Evolutionary conservation across 2,888 invertebrate genomes (phyloP).

Genomic region (Tipula lateralis): DNA sequence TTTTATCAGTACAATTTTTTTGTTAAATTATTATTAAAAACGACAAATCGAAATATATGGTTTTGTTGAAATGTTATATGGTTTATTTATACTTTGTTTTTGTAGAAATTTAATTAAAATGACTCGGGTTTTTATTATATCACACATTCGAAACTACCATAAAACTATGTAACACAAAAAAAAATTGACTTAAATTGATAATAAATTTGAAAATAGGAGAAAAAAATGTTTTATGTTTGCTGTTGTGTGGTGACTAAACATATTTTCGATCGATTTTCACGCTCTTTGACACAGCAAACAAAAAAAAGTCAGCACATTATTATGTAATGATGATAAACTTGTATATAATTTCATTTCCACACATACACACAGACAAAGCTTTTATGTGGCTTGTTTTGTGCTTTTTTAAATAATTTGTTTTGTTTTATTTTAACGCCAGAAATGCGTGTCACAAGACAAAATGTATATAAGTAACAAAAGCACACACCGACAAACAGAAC

Average conservation of each 20-base stretch:
- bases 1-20: too few relatives aligned
- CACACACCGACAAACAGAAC: background rate
- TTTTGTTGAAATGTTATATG: background rate
- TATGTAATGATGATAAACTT: background rate
- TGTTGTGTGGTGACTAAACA: slow-evolving; percentile 5
- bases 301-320: slow-evolving; percentile 20
- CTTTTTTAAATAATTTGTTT: background rate
- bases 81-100: background rate
- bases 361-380: background rate
- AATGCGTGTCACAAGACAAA: background rate
- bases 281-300: background rate
- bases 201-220: background rate
- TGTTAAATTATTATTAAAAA: too few relatives aligned
- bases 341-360: background rate
- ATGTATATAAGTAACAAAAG: background rate
- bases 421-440: background rate
- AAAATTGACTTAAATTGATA: background rate
- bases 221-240: background rate
- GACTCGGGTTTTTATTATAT: background rate
- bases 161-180: background rate
- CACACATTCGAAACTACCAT: background rate
- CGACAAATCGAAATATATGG: too few relatives aligned
- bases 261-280: background rate
- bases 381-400: background rate
- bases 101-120: background rate